phyloP scores from a whole-genome alignment of 1,140 invertebrate species.

The Drosophila subobscura region DNA sequence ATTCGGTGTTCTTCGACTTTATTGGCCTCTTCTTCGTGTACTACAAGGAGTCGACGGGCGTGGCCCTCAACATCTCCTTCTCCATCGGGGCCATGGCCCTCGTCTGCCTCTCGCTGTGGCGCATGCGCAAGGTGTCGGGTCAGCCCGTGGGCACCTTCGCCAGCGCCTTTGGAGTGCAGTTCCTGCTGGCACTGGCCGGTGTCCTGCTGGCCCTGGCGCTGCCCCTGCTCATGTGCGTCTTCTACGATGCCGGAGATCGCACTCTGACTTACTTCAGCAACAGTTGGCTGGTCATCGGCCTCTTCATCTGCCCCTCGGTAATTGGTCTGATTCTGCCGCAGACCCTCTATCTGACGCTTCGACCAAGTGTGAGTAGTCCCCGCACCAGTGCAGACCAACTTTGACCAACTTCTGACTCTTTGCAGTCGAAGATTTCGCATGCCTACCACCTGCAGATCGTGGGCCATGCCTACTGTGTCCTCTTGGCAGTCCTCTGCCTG shows the following conservation, averaged over 20 bases:
- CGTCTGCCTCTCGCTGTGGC: conserved; percentile 81
- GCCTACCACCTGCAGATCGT: conserved; percentile 69
- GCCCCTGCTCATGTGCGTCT: conserved; percentile 84
- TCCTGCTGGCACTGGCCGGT: conserved; percentile 84
- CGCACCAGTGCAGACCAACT: fast-evolving
- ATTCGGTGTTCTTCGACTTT: conserved; percentile 91
- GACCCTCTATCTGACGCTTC: conserved; percentile 31
- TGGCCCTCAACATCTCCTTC: conserved; percentile 85
- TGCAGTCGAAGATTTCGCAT: conserved; percentile 56
- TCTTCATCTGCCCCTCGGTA: conserved; percentile 85
- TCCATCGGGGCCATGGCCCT: conserved; percentile 83
- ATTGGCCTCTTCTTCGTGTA: conserved; percentile 88
- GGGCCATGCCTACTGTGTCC: conserved; percentile 65
- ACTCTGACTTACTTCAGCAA: conserved; percentile 89
- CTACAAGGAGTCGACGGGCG: conserved; percentile 85
- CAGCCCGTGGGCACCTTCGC: conserved; percentile 31
- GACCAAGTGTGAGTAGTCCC: conserved; percentile 85
- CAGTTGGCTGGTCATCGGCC: conserved; percentile 86
- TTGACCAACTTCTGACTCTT: not conserved
- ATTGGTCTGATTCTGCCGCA: conserved; percentile 69
- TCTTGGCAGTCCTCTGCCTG: conserved; percentile 63
- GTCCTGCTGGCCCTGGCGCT: conserved; percentile 86
- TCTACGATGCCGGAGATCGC: conserved; percentile 72
- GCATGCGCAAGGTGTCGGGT: conserved; percentile 44
- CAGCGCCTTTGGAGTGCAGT: conserved; percentile 35